Evolutionary conservation across 2,888 invertebrate species (phyloP).

Genomic region (Pterostichus madidus): DNA sequence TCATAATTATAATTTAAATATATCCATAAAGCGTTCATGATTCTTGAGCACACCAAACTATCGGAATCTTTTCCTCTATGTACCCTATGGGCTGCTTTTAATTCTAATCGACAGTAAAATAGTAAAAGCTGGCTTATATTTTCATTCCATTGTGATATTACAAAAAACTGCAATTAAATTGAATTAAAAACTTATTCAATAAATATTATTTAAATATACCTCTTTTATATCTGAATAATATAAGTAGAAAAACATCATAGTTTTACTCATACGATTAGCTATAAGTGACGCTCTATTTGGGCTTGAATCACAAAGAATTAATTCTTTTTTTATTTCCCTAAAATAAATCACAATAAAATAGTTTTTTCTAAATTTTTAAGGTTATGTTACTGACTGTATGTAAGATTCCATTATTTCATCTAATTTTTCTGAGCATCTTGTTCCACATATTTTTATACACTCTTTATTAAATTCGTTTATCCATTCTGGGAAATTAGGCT

Average conservation of each 20-base stretch:
- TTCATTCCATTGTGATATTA: constrained; percentile 61
- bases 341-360: constrained; percentile 26
- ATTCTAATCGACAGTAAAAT: constrained; percentile 47
- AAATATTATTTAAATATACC: constrained; percentile 21
- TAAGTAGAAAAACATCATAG: constrained; percentile 44
- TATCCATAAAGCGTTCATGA: constrained; percentile 34
- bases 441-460: constrained; percentile 43
- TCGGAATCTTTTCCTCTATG: constrained; percentile 59
- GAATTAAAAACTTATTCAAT: background rate
- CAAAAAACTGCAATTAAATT: constrained; percentile 38
- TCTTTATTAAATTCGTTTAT: constrained; percentile 39
- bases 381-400: constrained; percentile 47
- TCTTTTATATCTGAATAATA: constrained; percentile 58
- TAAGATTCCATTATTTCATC: constrained; percentile 56
- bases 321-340: constrained; percentile 43
- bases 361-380: constrained; percentile 4
- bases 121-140: constrained; percentile 43
- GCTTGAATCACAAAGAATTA: constrained; percentile 40
- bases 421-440: constrained; percentile 47
- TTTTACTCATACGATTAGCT: constrained; percentile 53
- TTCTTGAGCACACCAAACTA: constrained; percentile 35
- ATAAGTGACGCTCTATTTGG: constrained; percentile 52
- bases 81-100: constrained; percentile 40
- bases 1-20: constrained; percentile 56
- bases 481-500: constrained; percentile 49